Conservation (phyloP, 2,797 vertebrate genomes). For the Chrysocyon brachyurus region DNA sequence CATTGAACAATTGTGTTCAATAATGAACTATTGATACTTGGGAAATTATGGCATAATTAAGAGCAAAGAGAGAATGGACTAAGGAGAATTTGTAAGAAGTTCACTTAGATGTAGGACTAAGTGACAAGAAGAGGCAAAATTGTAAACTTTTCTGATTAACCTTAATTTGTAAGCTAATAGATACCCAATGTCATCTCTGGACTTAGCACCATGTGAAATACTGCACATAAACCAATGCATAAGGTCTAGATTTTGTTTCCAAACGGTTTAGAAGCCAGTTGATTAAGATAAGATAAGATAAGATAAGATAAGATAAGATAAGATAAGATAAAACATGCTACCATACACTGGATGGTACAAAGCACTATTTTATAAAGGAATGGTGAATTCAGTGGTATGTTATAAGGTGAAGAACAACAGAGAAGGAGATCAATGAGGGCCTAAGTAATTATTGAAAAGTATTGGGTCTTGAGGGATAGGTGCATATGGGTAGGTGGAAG, state of each 20-base stretch:
- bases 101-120: neutral
- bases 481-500: neutral
- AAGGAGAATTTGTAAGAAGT: neutral
- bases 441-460: neutral
- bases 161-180: neutral
- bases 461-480: neutral
- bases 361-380: neutral
- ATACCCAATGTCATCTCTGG: neutral
- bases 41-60: conserved; percentile 31
- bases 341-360: neutral
- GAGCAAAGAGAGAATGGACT: conserved; percentile 16
- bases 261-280: neutral
- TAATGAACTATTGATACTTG: neutral
- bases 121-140: neutral
- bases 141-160: neutral
- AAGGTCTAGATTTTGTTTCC: neutral
- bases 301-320: neutral
- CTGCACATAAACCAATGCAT: neutral
- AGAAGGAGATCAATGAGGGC: neutral
- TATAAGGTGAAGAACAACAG: neutral
- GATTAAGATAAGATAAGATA: neutral
- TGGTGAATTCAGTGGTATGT: neutral
- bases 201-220: neutral
- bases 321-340: neutral
- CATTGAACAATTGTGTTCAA: neutral